These are phyloP conservation scores for Ruditapes philippinarum DNA, from an alignment of 1,140 invertebrate genomes.

Conservation along the genomic window DNA sequence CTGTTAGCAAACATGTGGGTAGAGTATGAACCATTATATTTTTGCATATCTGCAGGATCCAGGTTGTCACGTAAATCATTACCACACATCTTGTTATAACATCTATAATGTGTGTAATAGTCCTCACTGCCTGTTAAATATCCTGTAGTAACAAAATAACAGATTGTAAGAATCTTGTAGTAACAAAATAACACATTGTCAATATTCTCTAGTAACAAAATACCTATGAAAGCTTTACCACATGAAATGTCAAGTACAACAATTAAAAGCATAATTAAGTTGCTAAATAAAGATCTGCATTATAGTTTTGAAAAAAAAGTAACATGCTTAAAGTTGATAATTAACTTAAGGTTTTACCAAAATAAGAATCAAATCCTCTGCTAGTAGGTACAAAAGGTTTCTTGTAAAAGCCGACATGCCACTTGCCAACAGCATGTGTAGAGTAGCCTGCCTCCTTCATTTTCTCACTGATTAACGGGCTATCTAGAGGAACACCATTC, in stretches of 20 bases:
- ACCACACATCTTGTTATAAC: conserved; percentile 73
- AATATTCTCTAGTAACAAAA: too few species aligned
- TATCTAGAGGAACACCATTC: conserved; percentile 82
- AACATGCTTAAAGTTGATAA: too few species aligned
- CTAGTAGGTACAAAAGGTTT: conserved; percentile 82
- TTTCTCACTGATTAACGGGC: conserved; percentile 83
- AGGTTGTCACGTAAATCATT: conserved; percentile 75
- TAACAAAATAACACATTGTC: too few species aligned
- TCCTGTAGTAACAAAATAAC: conserved; percentile 61
- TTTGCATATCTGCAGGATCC: conserved; percentile 46
- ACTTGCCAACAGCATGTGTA: conserved; percentile 86
- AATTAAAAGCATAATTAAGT: too few species aligned
- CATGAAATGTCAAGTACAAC: too few species aligned
- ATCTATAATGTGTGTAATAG: conserved; percentile 72
- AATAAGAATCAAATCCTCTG: conserved; percentile 86
- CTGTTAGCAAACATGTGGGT: conserved; percentile 78
- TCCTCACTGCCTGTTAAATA: conserved; percentile 74
- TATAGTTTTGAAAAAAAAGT: too few species aligned
- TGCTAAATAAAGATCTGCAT: too few species aligned
- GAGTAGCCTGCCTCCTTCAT: conserved; percentile 81
- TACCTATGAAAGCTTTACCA: too few species aligned
- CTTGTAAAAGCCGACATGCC: conserved; percentile 86
- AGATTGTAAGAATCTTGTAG: too few species aligned
- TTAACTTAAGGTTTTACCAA: conserved; percentile 78
- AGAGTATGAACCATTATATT: conserved; percentile 76